Base-by-base conservation (phyloP, 2,888 invertebrate genomes). In the Aspidiotus rigidus region DNA sequence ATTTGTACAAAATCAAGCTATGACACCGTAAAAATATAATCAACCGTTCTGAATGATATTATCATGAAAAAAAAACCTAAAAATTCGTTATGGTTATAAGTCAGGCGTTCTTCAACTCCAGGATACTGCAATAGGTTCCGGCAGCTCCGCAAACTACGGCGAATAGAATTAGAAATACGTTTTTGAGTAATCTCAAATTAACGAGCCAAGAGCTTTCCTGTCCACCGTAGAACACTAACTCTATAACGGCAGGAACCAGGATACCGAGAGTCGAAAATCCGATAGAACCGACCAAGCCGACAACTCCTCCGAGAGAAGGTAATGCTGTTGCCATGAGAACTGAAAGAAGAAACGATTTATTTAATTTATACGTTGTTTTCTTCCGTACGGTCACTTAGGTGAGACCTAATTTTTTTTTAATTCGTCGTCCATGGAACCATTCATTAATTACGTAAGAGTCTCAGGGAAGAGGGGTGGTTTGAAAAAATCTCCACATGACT, bases 271-370 rank as follows among this genome's bases (percentile, higher is more conserved):
- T 85, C 59, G 81, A 86, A 77, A 83, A 83, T 75, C 84, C 86
- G 74, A 82, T 81, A 0, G 94, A 87, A 2, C 95, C 95, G 0
- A 95, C 90, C 59, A 95, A 79, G 67, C 91, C 88, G 77, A 95
- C 93, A 76, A 94, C 89, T 0, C 92, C 83, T 70, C 90, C 92
- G 70, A 95, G 78, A 72, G 89, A 83, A 0, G 93, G 93, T 11
- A 95, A 86, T 0, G 86, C 83, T 28, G 86, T 84, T 0, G 91
- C 90, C 64, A 93, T 76, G 15, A 83, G 83, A 72, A 90, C 73
- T 73, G 64, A 17, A 71, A 72, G 59, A 28, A 64, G 11, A 54
- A 59, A 39, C 1, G 3, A 61, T 28, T 28, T 28, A 3, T 1
- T 28, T 28, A 28, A 5, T 28, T 28, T 28, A 3, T 5, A 28